These are phyloP conservation scores for Sarcophaga carnaria DNA, from an alignment of 2,888 invertebrate species.

Conservation along the genomic window DNA sequence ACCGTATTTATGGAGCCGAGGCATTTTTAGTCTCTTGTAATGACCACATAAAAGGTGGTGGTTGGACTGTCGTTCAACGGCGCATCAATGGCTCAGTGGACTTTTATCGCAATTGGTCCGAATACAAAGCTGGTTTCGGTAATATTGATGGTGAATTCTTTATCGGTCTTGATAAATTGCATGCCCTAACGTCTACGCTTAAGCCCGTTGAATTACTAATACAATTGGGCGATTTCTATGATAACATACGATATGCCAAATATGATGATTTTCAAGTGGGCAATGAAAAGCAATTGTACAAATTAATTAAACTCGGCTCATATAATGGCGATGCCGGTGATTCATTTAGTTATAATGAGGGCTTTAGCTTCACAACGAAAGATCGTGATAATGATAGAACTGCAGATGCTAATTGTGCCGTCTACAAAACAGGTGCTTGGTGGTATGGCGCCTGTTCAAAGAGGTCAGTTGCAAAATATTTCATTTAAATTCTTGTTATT, in stretches of 20 bases:
- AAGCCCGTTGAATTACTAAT: constrained; percentile 27
- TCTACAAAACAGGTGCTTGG: constrained; percentile 13
- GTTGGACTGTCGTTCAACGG: constrained; percentile 40
- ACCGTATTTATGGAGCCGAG: constrained; percentile 20
- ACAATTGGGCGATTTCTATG: constrained; percentile 13
- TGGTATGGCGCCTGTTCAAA: constrained; percentile 8
- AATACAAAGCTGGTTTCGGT: constrained; percentile 47
- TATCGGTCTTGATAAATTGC: constrained; percentile 40
- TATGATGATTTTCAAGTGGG: constrained; percentile 28
- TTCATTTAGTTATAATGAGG: constrained; percentile 14
- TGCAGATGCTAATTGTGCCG: constrained; percentile 16
- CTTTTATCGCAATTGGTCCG: constrained; percentile 44
- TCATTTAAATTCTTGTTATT: neutral
- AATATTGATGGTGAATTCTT: constrained; percentile 33
- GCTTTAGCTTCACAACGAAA: constrained; percentile 8
- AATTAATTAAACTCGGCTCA: neutral
- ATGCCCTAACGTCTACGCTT: constrained; percentile 16
- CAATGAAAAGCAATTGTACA: constrained; percentile 18
- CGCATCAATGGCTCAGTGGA: constrained; percentile 38
- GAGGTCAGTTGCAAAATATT: constrained; percentile 19
- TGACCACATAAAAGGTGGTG: neutral
- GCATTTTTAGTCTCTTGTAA: constrained; percentile 28
- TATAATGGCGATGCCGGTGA: constrained; percentile 31
- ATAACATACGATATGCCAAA: constrained; percentile 29
- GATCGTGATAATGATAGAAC: constrained; percentile 27